Base-by-base conservation (phyloP, 2,113 vertebrate species). In the Osmerus mordax region DNA sequence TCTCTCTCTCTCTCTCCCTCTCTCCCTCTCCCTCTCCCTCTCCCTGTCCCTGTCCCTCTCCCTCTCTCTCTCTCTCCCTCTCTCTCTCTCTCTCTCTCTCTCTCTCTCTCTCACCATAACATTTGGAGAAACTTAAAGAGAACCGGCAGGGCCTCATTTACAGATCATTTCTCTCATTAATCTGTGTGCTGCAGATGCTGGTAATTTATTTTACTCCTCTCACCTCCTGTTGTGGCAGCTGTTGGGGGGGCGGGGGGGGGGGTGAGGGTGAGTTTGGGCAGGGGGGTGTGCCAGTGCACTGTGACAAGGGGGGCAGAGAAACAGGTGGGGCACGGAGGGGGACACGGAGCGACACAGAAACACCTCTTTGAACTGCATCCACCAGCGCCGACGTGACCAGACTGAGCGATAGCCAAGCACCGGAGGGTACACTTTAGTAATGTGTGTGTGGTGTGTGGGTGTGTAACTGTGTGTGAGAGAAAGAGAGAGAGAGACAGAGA, bases 131-230 rank as follows among this genome's bases (percentile, higher is more conserved):
- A 75, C 80, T 83, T 81, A 85, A 80, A 75, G 82, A 82, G 78
- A 78, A 82, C 69, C 77, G 73, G 68, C 70, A 77, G 23, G 64
- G 78, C 68, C 81, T 86, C 83, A 87, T 87, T 86, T 86, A 83
- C 78, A 84, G 77, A 89, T 82, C 72, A 88, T 89, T 83, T 86
- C 76, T 67, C 81, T 76, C 86, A 85, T 87, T 88, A 88, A 86
- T 87, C 82, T 84, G 73, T 66, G 81, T 70, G 83, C 79, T 83
- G 81, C 88, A 89, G 89, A 88, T 90, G 86, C 84, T 88, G 73
- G 71, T 84, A 61, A 86, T 87, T 85, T 79, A 87, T 87, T 87
- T 78, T 65, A 75, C 69, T 76, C 58, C 25, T 76, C 75, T 81
- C 80, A 79, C 85, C 80, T 88, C 85, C 81, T 86, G 87, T 79